Base-by-base conservation (phyloP, 2,113 vertebrate genomes). In the Bujurquina vittata region DNA sequence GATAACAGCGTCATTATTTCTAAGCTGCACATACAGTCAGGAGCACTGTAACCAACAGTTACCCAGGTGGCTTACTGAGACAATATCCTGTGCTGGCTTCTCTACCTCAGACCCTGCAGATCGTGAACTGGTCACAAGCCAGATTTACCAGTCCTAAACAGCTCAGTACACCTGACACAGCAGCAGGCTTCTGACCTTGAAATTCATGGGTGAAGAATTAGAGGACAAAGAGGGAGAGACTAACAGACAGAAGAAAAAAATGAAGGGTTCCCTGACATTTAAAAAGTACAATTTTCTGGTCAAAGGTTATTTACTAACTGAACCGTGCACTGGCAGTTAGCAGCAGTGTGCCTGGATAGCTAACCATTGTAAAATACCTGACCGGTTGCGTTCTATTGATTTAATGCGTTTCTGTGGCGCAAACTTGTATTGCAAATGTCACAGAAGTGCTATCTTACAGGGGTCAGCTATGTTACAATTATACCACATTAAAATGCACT, bases 61-160 rank as follows among this genome's bases (percentile, higher is more conserved):
- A 87, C 81, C 75, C 87, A 87, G 88, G 84, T 89, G 87, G 80
- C 89, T 94, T 84, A 89, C 87, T 74, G 84, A 92, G 89, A 90
- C 93, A 93, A 93, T 92, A 92, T 92, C 91, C 91, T 93, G 93
- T 79, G 56, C 67, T 86, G 89, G 86, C 92, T 90, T 80, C 75
- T 77, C 46, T 22, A 73, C 87, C 37, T 75, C 65, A 84, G 84
- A 86, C 76, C 58, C 87, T 77, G 85, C 76, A 56, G 81, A 75
- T 77, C 83, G 57, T 77, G 43, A 78, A 77, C 82, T 79, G 79
- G 85, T 89, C 82, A 75, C 60, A 46, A 72, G 86, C 91, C 89
- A 88, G 75, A 89, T 80, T 54, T 73, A 84, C 80, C 84, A 75
- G 26, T 79, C 74, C 54, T 43, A 80, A 85, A 83, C 52, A 85